Base-by-base conservation (phyloP, 2,797 vertebrate species). In the Champsocephalus esox region DNA sequence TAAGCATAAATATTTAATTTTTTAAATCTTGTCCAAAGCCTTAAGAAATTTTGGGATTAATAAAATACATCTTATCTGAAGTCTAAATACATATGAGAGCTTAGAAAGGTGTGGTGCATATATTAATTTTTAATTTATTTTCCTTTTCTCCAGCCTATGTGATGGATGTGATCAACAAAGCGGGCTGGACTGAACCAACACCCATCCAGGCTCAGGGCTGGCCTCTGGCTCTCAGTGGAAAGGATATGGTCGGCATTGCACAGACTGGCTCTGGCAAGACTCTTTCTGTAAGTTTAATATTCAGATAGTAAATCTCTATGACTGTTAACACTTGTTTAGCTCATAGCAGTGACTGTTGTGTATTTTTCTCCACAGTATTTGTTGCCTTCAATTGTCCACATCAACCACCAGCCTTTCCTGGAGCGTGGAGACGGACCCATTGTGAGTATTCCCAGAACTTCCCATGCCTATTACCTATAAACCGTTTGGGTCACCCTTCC, bases 231-330 rank as follows among this genome's bases (percentile, higher is more conserved):
- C 92, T 99, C 45, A 98, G 98, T 91, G 98, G 98, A 57, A 89
- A 96, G 83, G 98, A 99, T 82, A 98, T 99, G 98, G 98, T 99
- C 32, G 98, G 98, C 88, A 98, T 99, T 77, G 98, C 98, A 21
- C 97, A 99, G 93, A 99, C 98, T 21, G 98, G 98, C 78, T 99
- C 98, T 82, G 98, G 98, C 66, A 99, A 99, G 91, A 99, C 98
- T 0, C 93, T 99, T 12, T 97, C 98, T 38, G 98, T 99, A 95
- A 96, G 97, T 95, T 54, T 38, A 38, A 38, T 38, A 38, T 9
- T 38, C 34, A 38, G 6, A 38, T 38, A 38, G 34, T 38, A 38
- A 38, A 38, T 38, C 34, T 38, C 7, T 38, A 38, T 38, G 34
- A 38, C 34, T 38, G 8, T 38, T 38, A 3, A 17, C 2, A 3